These are phyloP conservation scores for Brachycybe producta DNA, from an alignment of 2,888 invertebrate genomes.

Conservation along the genomic window DNA sequence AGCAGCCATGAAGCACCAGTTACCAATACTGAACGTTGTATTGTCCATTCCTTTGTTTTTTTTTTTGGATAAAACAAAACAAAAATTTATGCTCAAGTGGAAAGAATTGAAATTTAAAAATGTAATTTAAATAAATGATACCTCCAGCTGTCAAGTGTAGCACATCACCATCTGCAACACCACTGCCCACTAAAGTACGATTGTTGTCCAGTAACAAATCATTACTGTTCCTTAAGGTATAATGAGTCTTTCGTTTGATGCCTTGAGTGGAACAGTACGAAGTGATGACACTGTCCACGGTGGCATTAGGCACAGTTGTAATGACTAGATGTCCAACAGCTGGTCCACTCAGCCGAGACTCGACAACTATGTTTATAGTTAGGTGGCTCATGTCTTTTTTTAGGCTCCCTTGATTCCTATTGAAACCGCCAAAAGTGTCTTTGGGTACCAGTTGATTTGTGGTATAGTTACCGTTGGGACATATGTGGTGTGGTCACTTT, in stretches of 20 bases:
- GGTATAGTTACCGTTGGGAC: too few relatives aligned
- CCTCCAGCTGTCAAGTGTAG: conserved; percentile 28
- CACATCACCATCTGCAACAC: conserved; percentile 28
- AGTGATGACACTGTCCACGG: conserved; percentile 24
- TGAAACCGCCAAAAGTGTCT: too few relatives aligned
- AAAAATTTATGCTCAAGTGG: too few relatives aligned
- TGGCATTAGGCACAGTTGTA: conserved; percentile 20
- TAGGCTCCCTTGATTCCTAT: too few relatives aligned
- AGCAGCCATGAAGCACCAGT: conserved; percentile 33
- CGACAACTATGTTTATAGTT: conserved; percentile 22
- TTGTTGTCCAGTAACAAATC: conserved; percentile 27
- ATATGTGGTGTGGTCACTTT: too few relatives aligned
- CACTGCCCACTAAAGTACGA: conserved; percentile 25
- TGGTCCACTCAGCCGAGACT: conserved; percentile 24
- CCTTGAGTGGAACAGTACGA: conserved; percentile 24
- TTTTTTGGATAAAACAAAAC: too few relatives aligned
- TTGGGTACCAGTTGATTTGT: too few relatives aligned
- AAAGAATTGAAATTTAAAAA: too few relatives aligned
- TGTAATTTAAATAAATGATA: conserved; percentile 21
- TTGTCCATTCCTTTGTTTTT: conserved; percentile 16
- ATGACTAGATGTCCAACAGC: conserved; percentile 23
- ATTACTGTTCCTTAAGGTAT: conserved; percentile 26
- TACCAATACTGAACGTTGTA: conserved; percentile 27
- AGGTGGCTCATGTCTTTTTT: too few relatives aligned
- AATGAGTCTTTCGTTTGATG: conserved; percentile 22